A percentile compares a stretch with the other conserved stretches of the same genome.
Conservation (phyloP, 2,113 vertebrate genomes). For the Takifugu bimaculatus region DNA sequence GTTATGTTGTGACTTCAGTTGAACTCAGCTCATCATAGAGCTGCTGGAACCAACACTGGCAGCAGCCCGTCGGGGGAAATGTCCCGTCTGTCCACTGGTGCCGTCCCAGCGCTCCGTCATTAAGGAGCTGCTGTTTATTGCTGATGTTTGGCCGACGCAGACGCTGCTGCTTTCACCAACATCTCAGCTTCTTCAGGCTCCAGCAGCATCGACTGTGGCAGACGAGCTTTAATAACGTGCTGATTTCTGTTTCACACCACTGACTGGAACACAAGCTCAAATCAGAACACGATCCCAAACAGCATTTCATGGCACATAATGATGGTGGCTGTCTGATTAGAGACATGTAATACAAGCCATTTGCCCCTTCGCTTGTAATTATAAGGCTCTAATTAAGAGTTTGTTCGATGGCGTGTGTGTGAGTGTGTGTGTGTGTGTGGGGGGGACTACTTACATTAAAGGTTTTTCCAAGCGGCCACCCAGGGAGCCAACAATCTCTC, state of each 20-base stretch:
- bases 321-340: constrained; percentile 3
- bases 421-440: neutral
- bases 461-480: constrained; percentile 90
- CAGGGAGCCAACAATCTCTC: constrained; percentile 92
- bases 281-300: constrained; percentile 3
- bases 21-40: constrained; percentile 4
- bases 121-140: constrained; percentile 28
- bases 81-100: constrained; percentile 21
- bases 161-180: constrained; percentile 24
- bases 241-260: constrained; percentile 18
- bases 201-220: constrained; percentile 18
- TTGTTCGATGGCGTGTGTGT: constrained; percentile 5
- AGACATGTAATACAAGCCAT: neutral
- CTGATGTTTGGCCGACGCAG: constrained; percentile 32
- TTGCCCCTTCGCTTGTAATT: constrained; percentile 1
- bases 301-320: neutral
- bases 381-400: constrained; percentile 16
- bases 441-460: constrained; percentile 81
- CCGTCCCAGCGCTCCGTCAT: constrained; percentile 29
- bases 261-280: constrained; percentile 2
- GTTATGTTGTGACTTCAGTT: constrained; percentile 19
- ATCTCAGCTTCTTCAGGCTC: constrained; percentile 33
- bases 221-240: constrained; percentile 9
- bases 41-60: constrained; percentile 11
- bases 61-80: constrained; percentile 22